phyloP scores from a whole-genome alignment of 2,797 vertebrate genomes.

The Scomberomorus guttatus region DNA sequence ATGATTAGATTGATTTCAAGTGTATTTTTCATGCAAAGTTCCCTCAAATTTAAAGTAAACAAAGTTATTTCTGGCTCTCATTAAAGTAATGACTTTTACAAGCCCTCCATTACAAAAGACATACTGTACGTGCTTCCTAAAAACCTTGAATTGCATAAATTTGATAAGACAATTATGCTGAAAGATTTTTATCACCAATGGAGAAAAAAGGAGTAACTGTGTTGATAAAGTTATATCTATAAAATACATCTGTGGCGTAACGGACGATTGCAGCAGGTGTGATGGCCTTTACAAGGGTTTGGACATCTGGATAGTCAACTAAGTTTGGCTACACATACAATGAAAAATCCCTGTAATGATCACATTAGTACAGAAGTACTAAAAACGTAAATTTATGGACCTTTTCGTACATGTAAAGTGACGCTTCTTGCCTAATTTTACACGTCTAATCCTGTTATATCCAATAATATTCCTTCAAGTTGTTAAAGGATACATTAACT shows the following conservation, averaged over 20 bases:
- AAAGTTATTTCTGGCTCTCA: too few species aligned
- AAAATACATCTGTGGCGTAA: background rate
- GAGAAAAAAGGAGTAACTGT: background rate
- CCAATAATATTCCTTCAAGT: too few species aligned
- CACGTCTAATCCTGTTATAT: too few species aligned
- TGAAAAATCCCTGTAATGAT: too few species aligned
- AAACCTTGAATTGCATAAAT: background rate
- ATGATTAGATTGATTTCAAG: background rate
- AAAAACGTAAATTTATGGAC: too few species aligned
- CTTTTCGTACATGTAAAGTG: too few species aligned
- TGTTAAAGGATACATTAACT: background rate
- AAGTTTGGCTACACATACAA: background rate
- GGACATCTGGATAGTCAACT: background rate
- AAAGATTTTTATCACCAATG: background rate
- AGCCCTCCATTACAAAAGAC: too few species aligned
- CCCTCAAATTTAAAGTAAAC: background rate
- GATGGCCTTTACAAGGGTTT: background rate
- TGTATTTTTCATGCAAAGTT: background rate
- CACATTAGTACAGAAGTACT: too few species aligned
- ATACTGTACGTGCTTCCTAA: too few species aligned
- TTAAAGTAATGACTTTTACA: too few species aligned
- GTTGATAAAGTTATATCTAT: slow-evolving; percentile 12
- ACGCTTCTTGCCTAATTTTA: too few species aligned
- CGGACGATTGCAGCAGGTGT: background rate
- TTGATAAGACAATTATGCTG: background rate